Percentiles rank a stretch among this genome's conserved stretches.
Conservation (phyloP, 2,888 invertebrate species). For the Tribolium freemani region DNA sequence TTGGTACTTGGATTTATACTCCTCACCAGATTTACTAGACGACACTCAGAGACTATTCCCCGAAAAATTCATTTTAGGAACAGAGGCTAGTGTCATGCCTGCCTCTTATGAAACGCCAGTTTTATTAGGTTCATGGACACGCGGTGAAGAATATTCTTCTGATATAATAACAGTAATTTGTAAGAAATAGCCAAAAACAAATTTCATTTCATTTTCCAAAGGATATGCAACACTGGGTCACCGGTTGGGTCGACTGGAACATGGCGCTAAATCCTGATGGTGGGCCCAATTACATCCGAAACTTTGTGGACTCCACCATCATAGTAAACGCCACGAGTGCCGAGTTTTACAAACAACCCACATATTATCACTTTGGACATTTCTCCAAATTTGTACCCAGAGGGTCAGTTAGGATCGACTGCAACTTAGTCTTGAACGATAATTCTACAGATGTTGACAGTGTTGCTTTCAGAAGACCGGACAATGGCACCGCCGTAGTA, state of each 20-base stretch:
- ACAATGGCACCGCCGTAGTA: slow-evolving; percentile 69
- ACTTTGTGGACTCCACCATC: slow-evolving; percentile 86
- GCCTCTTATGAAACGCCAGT: slow-evolving; percentile 61
- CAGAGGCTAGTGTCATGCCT: slow-evolving; percentile 79
- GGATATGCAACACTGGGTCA: slow-evolving; percentile 81
- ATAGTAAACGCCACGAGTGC: slow-evolving; percentile 73
- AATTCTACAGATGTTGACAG: background rate
- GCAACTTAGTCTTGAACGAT: slow-evolving; percentile 35
- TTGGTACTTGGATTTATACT: slow-evolving; percentile 82
- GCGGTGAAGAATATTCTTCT: slow-evolving; percentile 68
- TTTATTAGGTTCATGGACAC: slow-evolving; percentile 74
- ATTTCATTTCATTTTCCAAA: slow-evolving; percentile 56
- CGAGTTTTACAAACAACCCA: slow-evolving; percentile 91
- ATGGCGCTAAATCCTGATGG: slow-evolving; percentile 80
- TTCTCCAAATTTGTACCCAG: slow-evolving; percentile 76
- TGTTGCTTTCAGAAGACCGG: slow-evolving; percentile 71
- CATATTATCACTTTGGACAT: slow-evolving; percentile 89
- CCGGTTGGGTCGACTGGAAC: slow-evolving; percentile 95
- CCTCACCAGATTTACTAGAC: slow-evolving; percentile 73
- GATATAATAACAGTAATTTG: slow-evolving; percentile 75
- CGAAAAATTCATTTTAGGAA: slow-evolving; percentile 67
- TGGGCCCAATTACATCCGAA: slow-evolving; percentile 85
- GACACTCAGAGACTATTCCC: slow-evolving; percentile 64
- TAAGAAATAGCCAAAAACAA: background rate
- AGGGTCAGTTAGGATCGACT: slow-evolving; percentile 69